A percentile compares a stretch with the other conserved stretches of the same genome.
These are phyloP conservation scores for Tetrapedia diversipes DNA, from an alignment of 2,888 invertebrate genomes.

Conservation along the genomic window DNA sequence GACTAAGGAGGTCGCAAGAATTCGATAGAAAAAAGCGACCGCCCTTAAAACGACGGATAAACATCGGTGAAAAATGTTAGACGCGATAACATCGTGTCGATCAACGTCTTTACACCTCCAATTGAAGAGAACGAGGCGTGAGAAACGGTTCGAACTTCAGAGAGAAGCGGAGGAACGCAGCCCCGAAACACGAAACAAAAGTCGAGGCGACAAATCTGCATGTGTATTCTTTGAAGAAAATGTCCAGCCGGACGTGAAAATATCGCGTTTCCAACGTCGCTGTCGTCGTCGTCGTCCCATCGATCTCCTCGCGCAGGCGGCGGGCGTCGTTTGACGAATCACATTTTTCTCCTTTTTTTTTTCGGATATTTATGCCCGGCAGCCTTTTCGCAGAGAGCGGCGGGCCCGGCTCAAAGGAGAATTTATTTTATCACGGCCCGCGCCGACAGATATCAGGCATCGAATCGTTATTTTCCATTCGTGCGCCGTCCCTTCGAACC, in stretches of 20 bases:
- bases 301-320: neutral
- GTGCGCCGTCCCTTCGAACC: constrained; percentile 60
- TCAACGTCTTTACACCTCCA: too few relatives aligned
- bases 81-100: too few relatives aligned
- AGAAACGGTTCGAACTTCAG: neutral
- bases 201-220: too few relatives aligned
- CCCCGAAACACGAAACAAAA: neutral
- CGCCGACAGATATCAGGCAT: constrained; percentile 67
- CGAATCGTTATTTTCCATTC: constrained; percentile 69
- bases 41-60: too few relatives aligned
- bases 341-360: too few relatives aligned
- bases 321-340: constrained; percentile 56
- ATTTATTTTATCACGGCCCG: constrained; percentile 65
- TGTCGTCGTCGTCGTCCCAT: neutral
- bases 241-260: constrained; percentile 15
- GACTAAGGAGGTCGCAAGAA: too few relatives aligned
- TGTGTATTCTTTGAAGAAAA: neutral
- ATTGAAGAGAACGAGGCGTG: too few relatives aligned
- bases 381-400: constrained; percentile 50
- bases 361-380: constrained; percentile 51
- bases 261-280: neutral
- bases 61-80: too few relatives aligned
- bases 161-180: neutral
- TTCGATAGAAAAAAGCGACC: too few relatives aligned
- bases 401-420: constrained; percentile 48